Percentiles rank a stretch among this genome's conserved stretches.
phyloP scores from a whole-genome alignment of 2,113 vertebrate species.

The Cheilinus undulatus region DNA sequence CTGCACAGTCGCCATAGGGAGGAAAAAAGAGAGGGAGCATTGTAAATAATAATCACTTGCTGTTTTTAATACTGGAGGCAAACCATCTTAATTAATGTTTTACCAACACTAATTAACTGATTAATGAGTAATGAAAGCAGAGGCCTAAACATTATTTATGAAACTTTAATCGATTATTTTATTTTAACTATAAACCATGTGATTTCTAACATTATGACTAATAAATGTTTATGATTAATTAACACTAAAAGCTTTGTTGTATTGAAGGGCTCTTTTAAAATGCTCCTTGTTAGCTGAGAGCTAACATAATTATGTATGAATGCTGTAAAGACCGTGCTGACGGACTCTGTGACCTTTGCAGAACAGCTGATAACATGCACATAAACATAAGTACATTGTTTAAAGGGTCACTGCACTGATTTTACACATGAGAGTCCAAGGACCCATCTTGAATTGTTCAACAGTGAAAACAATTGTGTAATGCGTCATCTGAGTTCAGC shows the following conservation, averaged over 20 bases:
- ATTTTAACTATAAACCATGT: not conserved
- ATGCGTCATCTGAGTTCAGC: not conserved
- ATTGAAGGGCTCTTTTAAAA: not conserved
- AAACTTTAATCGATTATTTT: slow-evolving; percentile 14
- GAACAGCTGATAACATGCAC: not conserved
- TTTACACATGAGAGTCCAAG: not conserved
- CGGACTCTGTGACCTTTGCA: not conserved
- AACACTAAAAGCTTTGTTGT: not conserved
- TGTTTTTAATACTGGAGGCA: slow-evolving; percentile 37
- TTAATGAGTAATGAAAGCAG: slow-evolving; percentile 35
- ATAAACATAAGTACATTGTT: not conserved
- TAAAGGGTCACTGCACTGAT: slow-evolving; percentile 3
- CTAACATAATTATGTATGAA: not conserved
- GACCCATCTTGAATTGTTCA: not conserved
- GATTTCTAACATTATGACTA: slow-evolving; percentile 2
- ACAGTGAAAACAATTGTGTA: not conserved
- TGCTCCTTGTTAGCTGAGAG: slow-evolving; percentile 1
- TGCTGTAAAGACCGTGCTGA: not conserved
- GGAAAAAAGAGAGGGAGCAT: not conserved
- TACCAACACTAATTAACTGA: slow-evolving; percentile 45
- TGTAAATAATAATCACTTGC: slow-evolving; percentile 23
- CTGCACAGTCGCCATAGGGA: slow-evolving; percentile 24
- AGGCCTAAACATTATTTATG: slow-evolving; percentile 16
- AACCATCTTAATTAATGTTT: slow-evolving; percentile 53
- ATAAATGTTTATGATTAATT: slow-evolving; percentile 1